Base-by-base conservation (phyloP, 2,113 vertebrate genomes). In the Plestiodon gilberti region DNA sequence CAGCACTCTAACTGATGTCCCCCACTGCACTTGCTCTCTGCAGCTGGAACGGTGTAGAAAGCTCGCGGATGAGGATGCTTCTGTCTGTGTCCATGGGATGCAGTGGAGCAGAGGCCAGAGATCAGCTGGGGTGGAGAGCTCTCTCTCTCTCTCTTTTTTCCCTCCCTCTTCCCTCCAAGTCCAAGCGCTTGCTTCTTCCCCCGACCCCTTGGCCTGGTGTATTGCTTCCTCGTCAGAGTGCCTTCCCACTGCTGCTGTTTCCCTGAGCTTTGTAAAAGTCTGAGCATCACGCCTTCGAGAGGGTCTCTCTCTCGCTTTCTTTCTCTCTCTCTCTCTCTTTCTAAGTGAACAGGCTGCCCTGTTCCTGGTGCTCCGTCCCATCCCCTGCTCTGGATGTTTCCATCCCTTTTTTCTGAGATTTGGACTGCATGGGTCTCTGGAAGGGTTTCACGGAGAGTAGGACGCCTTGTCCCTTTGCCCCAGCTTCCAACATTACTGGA, bases 341-440 rank as follows among this genome's bases (percentile, higher is more conserved):
- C 78, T 92, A 3, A 94, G 87, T n/a, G 13, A 62, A 48, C n/a
- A 6, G 73, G 35, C 64, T 77, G 64, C 43, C n/a, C 64, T 73
- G 70, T 83, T 93, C 84, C 82, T 55, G 0, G 0, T 82, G 80
- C 89, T 78, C 83, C 78, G 81, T 89, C 83, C 84, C 76, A n/a
- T 89, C 83, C 65, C 88, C 75, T 78, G 89, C 84, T 62, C 81
- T 88, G 9, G 87, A 77, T 0, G 5, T 89, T 92, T 91, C 88
- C 48, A 64, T 83, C 88, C 93, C 61, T 7, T 73, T 55, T 92
- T 91, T 93, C 91, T 90, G 85, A 79, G 92, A 88, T 14, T 85
- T 87, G 87, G 91, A 78, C 70, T 38, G 22, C n/a, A 25, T 4
- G 88, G 90, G 30, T 15, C 13, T 64, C 30, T 25, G 33, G 77